These are phyloP conservation scores for Graphium colonna DNA, from an alignment of 2,888 invertebrate genomes.

Conservation along the genomic window DNA sequence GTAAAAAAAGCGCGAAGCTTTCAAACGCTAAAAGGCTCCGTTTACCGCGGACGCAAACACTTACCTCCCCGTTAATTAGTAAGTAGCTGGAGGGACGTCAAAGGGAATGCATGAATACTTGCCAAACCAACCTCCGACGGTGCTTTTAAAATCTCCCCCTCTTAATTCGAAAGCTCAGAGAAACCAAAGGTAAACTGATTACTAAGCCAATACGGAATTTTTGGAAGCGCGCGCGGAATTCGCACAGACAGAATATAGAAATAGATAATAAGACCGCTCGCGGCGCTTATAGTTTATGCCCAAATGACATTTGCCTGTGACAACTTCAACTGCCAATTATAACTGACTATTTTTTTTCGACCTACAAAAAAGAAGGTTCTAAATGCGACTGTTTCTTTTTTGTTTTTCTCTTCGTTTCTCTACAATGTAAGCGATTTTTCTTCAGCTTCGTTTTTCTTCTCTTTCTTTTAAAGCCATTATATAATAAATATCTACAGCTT, in stretches of 20 bases:
- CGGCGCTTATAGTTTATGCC: conserved; percentile 12
- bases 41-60: conserved; percentile 79
- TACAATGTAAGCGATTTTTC: no score
- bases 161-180: conserved; percentile 66
- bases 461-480: no score
- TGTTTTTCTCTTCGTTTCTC: no score
- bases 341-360: background rate
- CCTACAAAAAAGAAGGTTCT: no score
- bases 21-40: conserved; percentile 77
- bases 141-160: conserved; percentile 75
- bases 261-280: conserved; percentile 17
- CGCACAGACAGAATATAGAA: conserved; percentile 39
- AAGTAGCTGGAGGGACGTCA: conserved; percentile 76
- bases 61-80: conserved; percentile 77
- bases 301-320: background rate
- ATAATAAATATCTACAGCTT: no score
- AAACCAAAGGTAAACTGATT: conserved; percentile 75
- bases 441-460: no score
- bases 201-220: conserved; percentile 68
- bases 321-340: background rate
- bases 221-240: conserved; percentile 39
- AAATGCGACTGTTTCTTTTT: no score
- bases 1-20: conserved; percentile 64
- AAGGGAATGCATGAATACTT: conserved; percentile 80
- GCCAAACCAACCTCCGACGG: conserved; percentile 62